Conservation (phyloP, 2,888 invertebrate species). For the Prosapia bicincta region DNA sequence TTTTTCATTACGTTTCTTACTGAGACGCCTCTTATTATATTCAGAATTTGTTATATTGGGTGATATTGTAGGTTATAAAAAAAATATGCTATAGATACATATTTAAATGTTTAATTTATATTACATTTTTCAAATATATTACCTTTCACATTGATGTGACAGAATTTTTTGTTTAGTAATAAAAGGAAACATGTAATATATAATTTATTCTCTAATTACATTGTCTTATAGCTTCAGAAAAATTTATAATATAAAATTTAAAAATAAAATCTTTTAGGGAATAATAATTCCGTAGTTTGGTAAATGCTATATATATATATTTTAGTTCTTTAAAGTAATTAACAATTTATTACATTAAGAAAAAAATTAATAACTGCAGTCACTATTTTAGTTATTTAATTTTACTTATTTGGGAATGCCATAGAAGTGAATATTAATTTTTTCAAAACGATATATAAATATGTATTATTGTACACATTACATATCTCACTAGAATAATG, state of each 20-base stretch:
- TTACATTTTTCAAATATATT: neutral
- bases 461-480: too few species aligned
- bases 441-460: too few species aligned
- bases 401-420: too few species aligned
- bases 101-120: neutral
- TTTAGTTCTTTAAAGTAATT: neutral
- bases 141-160: neutral
- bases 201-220: neutral
- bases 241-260: neutral
- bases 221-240: too few species aligned
- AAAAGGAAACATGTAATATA: neutral
- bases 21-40: too few species aligned
- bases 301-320: neutral
- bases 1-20: too few species aligned
- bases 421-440: too few species aligned
- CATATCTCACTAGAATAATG: too few species aligned
- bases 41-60: neutral
- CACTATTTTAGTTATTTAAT: too few species aligned
- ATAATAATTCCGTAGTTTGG: neutral
- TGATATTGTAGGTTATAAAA: neutral
- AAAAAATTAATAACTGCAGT: neutral
- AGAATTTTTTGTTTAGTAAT: neutral
- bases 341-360: neutral
- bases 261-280: neutral
- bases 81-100: neutral